Percentiles rank a stretch among this genome's conserved stretches.
These are phyloP conservation scores for Lasioglossum albipes DNA, from an alignment of 1,140 invertebrate genomes.

Conservation along the genomic window DNA sequence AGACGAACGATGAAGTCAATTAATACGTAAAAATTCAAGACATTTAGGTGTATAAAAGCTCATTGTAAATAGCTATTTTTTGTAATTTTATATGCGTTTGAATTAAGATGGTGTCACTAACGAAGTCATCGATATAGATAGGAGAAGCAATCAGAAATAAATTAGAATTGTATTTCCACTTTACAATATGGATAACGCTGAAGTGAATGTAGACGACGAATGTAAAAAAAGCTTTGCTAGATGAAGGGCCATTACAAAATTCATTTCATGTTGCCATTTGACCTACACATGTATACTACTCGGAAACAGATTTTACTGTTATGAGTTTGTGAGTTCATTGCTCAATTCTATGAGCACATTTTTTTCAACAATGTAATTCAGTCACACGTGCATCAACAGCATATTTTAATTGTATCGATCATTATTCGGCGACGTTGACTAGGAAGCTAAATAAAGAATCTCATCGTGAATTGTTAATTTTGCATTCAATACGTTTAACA, in stretches of 20 bases:
- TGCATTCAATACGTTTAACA: not conserved
- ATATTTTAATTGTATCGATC: not conserved
- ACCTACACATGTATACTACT: not conserved
- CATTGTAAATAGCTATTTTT: conserved; percentile 26
- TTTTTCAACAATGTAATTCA: not conserved
- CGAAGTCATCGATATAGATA: not conserved
- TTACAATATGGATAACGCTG: not conserved
- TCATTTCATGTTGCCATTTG: not conserved
- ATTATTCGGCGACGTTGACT: not conserved
- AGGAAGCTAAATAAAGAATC: conserved; percentile 28
- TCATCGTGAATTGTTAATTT: conserved; percentile 15
- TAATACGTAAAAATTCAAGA: not conserved
- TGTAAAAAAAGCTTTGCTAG: not conserved
- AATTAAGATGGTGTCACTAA: not conserved
- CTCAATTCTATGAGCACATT: conserved; percentile 24
- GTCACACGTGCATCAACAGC: not conserved
- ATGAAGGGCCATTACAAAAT: not conserved
- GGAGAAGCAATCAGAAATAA: no score
- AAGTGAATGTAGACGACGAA: not conserved
- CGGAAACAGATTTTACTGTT: not conserved
- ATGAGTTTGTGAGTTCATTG: conserved; percentile 2
- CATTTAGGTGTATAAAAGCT: not conserved
- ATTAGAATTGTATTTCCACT: no score
- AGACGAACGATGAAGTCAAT: not conserved
- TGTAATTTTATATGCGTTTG: conserved; percentile 23